A percentile compares a stretch with the other conserved stretches of the same genome.
phyloP scores from a whole-genome alignment of 2,888 invertebrate species.

The Leptopilina drosophilae region DNA sequence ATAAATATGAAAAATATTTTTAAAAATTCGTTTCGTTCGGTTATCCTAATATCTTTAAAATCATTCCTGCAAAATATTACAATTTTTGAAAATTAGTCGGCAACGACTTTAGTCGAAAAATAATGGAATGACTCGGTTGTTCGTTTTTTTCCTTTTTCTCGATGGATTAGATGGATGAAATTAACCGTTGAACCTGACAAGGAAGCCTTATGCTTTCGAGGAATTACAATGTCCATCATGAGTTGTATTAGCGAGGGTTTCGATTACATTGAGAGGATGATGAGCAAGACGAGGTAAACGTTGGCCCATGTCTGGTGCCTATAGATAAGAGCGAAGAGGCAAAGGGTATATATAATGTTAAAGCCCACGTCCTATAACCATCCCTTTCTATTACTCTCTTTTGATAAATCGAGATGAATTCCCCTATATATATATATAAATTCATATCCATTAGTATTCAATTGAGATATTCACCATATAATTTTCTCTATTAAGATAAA shows the following conservation, averaged over 20 bases:
- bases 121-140: too few relatives aligned
- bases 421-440: conserved; percentile 7
- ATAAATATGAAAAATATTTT: too few relatives aligned
- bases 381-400: conserved; percentile 6
- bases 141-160: background rate
- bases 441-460: conserved; percentile 15
- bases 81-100: too few relatives aligned
- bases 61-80: too few relatives aligned
- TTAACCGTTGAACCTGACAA: conserved; percentile 29
- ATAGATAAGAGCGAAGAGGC: conserved; percentile 48
- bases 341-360: conserved; percentile 40
- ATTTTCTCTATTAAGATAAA: too few relatives aligned
- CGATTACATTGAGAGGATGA: conserved; percentile 45
- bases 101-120: too few relatives aligned
- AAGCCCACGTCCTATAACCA: conserved; percentile 26
- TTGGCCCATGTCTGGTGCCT: conserved; percentile 45
- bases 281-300: conserved; percentile 50
- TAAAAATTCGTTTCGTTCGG: too few relatives aligned
- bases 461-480: conserved; percentile 3
- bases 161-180: conserved; percentile 3
- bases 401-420: conserved; percentile 20
- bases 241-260: conserved; percentile 48
- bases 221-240: conserved; percentile 50
- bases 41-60: too few relatives aligned
- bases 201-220: conserved; percentile 51